phyloP scores from a whole-genome alignment of 2,797 vertebrate species.

The Gallinago stenura region DNA sequence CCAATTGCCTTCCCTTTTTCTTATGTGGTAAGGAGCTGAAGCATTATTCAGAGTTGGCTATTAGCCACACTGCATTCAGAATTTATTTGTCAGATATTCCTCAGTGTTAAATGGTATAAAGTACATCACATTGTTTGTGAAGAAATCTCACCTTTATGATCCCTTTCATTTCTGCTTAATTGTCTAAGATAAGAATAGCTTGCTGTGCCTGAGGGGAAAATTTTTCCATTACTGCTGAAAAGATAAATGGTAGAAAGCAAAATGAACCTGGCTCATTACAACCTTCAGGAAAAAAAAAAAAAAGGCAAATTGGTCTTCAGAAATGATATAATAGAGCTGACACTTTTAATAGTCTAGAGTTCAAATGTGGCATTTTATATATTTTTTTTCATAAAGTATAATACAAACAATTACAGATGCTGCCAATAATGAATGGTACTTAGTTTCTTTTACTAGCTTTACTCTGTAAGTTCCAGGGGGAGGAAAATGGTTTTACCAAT shows the following conservation, averaged over 20 bases:
- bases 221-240: constrained; percentile 76
- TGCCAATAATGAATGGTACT: constrained; percentile 58
- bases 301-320: constrained; percentile 69
- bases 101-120: constrained; percentile 30
- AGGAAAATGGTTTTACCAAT: constrained; percentile 39
- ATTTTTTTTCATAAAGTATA: constrained; percentile 59
- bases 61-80: background rate
- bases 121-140: constrained; percentile 57
- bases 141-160: constrained; percentile 77
- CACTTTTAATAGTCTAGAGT: constrained; percentile 70
- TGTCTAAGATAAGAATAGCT: constrained; percentile 75
- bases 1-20: background rate
- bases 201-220: constrained; percentile 67
- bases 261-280: constrained; percentile 75
- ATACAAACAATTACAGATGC: constrained; percentile 70
- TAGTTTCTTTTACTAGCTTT: constrained; percentile 63
- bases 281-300: constrained; percentile 43
- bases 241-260: constrained; percentile 74
- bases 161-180: constrained; percentile 76
- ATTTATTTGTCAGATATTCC: constrained; percentile 39
- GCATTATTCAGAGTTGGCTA: background rate
- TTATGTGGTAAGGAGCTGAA: background rate
- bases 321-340: constrained; percentile 71
- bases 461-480: background rate
- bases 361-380: constrained; percentile 67